Evolutionary conservation across 92 coral and sea anemone species (phyloP).

Genomic region (Zoanthus solanderi): DNA sequence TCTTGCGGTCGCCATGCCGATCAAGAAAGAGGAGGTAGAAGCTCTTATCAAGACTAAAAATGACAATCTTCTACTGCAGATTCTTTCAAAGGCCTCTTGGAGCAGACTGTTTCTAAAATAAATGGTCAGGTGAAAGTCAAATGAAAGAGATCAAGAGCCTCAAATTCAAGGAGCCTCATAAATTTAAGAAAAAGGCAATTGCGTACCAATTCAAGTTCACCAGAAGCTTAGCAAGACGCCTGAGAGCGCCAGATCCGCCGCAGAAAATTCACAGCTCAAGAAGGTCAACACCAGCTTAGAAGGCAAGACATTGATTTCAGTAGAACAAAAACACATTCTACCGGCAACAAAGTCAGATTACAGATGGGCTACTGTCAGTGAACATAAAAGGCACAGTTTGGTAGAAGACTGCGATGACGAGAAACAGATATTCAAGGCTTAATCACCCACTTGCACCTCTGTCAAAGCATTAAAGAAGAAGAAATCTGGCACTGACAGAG

Average conservation of each 20-base stretch:
- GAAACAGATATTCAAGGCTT: background rate
- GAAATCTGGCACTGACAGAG: background rate
- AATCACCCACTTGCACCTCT: background rate
- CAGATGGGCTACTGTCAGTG: background rate
- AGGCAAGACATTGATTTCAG: background rate
- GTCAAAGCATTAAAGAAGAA: background rate
- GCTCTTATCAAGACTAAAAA: background rate
- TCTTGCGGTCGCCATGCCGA: background rate
- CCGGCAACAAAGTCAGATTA: background rate
- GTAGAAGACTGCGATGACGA: background rate
- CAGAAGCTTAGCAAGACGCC: slow-evolving; percentile 30
- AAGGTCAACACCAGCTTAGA: background rate
- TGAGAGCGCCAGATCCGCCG: slow-evolving; percentile 42
- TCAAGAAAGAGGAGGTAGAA: background rate
- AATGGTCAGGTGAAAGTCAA: background rate
- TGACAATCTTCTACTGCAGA: background rate
- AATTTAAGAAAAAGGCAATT: slow-evolving; percentile 55
- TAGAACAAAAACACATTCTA: background rate
- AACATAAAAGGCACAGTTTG: background rate
- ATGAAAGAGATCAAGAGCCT: slow-evolving; percentile 4
- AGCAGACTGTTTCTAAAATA: background rate
- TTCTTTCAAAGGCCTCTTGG: slow-evolving; percentile 1
- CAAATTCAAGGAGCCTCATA: slow-evolving; percentile 35
- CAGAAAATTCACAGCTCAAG: slow-evolving; percentile 10
- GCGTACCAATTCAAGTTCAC: slow-evolving; percentile 59